Base-by-base conservation (phyloP, 2,888 invertebrate genomes). In the Rhingia campestris region DNA sequence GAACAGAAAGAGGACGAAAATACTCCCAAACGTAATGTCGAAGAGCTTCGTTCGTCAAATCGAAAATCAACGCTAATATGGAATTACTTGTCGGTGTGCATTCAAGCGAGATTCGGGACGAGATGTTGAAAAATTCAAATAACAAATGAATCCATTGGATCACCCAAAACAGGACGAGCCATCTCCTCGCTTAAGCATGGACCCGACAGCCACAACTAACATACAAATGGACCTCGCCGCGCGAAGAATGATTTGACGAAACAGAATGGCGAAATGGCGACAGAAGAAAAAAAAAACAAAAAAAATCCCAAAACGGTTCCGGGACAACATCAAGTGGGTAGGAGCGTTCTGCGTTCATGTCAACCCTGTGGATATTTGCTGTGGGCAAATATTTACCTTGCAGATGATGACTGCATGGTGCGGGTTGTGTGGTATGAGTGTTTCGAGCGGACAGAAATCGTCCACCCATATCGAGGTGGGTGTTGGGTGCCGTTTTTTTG, bases 21-120 rank as follows among this genome's bases (percentile, higher is more conserved):
- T 10, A 32, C 45, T 54, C 33, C 74, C 45, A 51, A 61, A 61
- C 74, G 67, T 63, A 59, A 51, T 63, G 51, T 10, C 66, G 58
- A 35, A 69, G 39, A 6, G 61, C 56, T 58, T 30, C 51, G 73
- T 61, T 84, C 79, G 69, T 82, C 73, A 82, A 73, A 82, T 77
- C 74, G 74, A 66, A 84, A 72, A 84, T 77, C 79, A 80, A 74
- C 66, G 59, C 66, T 75, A 80, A 84, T 84, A 61, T 56, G 70
- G 54, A 84, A 70, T 84, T 66, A 75, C 74, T 75, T 70, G 79
- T 74, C 64, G 59, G 47, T 84, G 79, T 74, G 73, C 79, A 70
- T 47, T 70, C 73, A 74, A 64, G 74, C 69, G 49, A 30, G 53
- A 47, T 64, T 69, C 58, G 22, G 51, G 51, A 73, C 35, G 67